These are phyloP conservation scores for Ateles fusciceps DNA, from an alignment of 2,797 vertebrate genomes.

Conservation along the genomic window DNA sequence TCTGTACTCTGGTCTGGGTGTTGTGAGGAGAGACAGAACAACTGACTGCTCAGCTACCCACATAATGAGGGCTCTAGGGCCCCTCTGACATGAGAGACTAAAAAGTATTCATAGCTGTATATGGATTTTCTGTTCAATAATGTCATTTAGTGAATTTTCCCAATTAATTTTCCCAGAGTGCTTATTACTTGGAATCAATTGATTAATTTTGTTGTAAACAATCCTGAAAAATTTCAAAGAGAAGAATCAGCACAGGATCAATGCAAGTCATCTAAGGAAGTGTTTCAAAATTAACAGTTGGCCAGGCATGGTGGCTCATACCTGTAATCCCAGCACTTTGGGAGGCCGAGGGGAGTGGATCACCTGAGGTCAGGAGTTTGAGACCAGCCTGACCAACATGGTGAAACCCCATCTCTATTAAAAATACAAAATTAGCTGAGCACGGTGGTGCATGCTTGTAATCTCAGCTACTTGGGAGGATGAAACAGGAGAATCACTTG, in stretches of 20 bases:
- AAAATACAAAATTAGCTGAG: too few relatives aligned
- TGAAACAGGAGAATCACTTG: too few relatives aligned
- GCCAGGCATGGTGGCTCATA: fast-evolving
- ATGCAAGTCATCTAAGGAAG: not conserved
- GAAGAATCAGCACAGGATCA: not conserved
- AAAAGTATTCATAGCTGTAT: not conserved
- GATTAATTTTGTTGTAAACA: not conserved
- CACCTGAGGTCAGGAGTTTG: not conserved
- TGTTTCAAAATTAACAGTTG: not conserved
- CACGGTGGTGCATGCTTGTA: too few relatives aligned
- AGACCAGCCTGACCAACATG: too few relatives aligned
- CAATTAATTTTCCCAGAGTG: not conserved
- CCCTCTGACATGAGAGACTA: not conserved
- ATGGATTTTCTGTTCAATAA: not conserved
- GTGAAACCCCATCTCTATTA: too few relatives aligned
- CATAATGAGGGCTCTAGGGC: not conserved
- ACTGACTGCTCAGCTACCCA: too few relatives aligned
- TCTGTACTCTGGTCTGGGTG: fast-evolving
- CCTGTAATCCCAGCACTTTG: not conserved
- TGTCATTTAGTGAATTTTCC: not conserved
- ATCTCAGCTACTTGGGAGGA: too few relatives aligned
- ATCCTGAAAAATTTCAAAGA: not conserved
- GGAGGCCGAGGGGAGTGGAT: fast-evolving
- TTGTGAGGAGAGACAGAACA: not conserved
- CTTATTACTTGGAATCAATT: not conserved